Evolutionary conservation across 2,888 invertebrate genomes (phyloP), one percentile per base, ranked within the genome.

Genomic region (Monopis laevigella): DNA sequence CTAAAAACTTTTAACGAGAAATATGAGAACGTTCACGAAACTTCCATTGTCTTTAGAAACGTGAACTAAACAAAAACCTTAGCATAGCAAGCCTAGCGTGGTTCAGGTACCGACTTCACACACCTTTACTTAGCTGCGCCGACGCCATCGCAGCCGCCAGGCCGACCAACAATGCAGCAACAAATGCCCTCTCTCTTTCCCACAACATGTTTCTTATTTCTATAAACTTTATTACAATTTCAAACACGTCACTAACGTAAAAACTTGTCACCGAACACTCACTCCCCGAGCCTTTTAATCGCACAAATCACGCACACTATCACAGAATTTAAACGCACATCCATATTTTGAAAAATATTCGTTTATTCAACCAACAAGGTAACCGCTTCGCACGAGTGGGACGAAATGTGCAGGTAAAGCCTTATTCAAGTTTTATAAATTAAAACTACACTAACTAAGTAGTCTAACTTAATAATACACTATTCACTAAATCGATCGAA

Each of bases 311-410:
- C 73, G 66, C 67, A 73, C 78, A 75, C 74, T 69, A 70, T 69
- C 74, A 72, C 78, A 68, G 53, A 62, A 67, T 64, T 65, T 56
- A 65, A 73, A 72, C 70, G 68, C 75, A 75, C 74, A 74, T 75
- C 72, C 75, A 80, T 80, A n/a, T n/a, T n/a, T 78, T 77, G 72
- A 77, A 78, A 77, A 74, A 71, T 72, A 69, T 78, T 67, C 77
- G 74, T 77, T 77, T 74, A 73, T 74, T n/a, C n/a, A n/a, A n/a
- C 73, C 74, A 68, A 74, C 71, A 73, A 65, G 67, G 65, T 67
- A 69, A 71, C 73, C 70, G 73, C 71, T 67, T 62, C 60, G 63
- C 66, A 56, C 61, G 58, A 63, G 59, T 70, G 73, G 70, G 74
- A 66, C 69, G 68, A 69, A 60, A 64, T 70, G 71, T 72, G 73